Base-by-base conservation (phyloP, 2,113 vertebrate genomes). In the Callospermophilus lateralis region DNA sequence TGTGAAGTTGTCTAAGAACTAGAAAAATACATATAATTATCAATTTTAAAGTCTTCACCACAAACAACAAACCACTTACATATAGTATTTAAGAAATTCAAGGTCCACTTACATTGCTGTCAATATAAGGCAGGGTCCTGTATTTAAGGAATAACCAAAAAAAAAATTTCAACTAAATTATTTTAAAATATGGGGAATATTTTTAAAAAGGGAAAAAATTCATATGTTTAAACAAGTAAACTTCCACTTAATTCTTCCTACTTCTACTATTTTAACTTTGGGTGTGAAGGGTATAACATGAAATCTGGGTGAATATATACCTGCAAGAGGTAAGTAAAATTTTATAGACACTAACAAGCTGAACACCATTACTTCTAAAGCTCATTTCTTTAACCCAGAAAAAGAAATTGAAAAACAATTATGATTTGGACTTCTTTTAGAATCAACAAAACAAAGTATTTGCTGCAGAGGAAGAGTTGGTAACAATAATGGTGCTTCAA, bases 31-130 rank as follows among this genome's bases (percentile, higher is more conserved):
- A 65, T 58, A 24, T 83, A 61, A 92, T 15, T 13, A 94, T 42
- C 58, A 80, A 77, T 84, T 95, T n/a, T 34, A 55, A 87, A 95
- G 19, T 58, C 72, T 92, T 87, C 16, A 67, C 7, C 42, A 67
- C 7, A 37, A 87, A 5, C 20, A 81, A 55, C 1, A 42, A 65
- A 15, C 39, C 28, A 84, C 6, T 88, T 58, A 84, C 0, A 68
- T 0, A 48, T 1, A 55, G 11, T 19, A 89, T 58, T 78, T 72
- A 51, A 81, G 30, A 88, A 80, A 80, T 6, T 45, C 1, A 53
- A 72, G 16, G 4, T 92, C 11, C 42, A 65, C 24, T 94, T 81
- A 67, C 4, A 81, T 79, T 53, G 76, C 42, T 45, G 74, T 2
- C 8, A 10, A 89, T 77, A 42, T 13, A 93, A 93, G 30, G 37